Evolutionary conservation across 2,888 invertebrate genomes (phyloP), one percentile per base, ranked within the genome.

Genomic region (Pteria penguin): DNA sequence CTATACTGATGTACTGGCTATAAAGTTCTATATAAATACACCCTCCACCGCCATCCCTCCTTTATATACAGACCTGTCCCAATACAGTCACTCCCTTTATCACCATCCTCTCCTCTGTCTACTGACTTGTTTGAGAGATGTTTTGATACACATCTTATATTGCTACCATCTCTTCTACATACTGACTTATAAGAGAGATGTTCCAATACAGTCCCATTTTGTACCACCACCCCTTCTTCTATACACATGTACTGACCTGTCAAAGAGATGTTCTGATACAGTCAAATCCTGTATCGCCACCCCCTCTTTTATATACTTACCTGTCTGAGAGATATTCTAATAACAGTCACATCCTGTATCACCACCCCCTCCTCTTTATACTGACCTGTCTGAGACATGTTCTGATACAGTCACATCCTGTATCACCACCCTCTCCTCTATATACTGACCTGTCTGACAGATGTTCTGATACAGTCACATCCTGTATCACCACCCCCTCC

Each of bases 21-120:
- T 98, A 97, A 0, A 99, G 99, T 24, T 97, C 99, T 92, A 99
- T 99, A 92, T 99, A 99, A 94, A 99, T 99, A 92, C 98, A 98
- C 2, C 97, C 97, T 2, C 97, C 97, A 90, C 97, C 97, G 24
- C 96, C 96, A 0, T 96, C 96, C 22, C 93, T 83, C 58, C 1
- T 27, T 4, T 52, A 52, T 66, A n/a, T n/a, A n/a, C n/a, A n/a
- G n/a, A 66, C 66, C 52, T 54, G 66, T 66, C 66, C 1, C 52
- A 22, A 99, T 99, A 92, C 99, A 99, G 94, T 99, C 99, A 92
- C 98, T 98, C 2, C 97, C 97, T 2, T 97, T 97, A 90, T 97
- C 97, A 24, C 96, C 96, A 0, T 96, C 96, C 22, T 93, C 93
- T 83, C 58, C 1, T 27, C 3, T 52, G 45, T 66, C n/a, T n/a